phyloP scores from a whole-genome alignment of 2,888 invertebrate species.

The Coelinius sp. region DNA sequence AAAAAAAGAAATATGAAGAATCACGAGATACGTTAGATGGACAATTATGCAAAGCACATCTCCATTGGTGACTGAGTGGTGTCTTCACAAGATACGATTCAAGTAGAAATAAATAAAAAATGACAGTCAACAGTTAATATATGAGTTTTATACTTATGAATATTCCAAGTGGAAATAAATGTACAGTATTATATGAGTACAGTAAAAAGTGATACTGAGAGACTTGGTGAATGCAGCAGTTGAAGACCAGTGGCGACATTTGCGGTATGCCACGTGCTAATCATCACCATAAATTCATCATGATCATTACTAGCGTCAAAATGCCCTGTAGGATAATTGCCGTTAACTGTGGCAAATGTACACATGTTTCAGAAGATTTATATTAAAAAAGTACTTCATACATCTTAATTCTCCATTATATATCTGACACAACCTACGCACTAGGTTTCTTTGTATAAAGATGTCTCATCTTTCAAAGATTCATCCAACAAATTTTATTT shows the following conservation, averaged over 20 bases:
- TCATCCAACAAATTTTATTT: not conserved
- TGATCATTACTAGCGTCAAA: conserved; percentile 51
- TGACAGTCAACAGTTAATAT: conserved; percentile 1
- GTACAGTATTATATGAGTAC: conserved; percentile 23
- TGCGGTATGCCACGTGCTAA: conserved; percentile 58
- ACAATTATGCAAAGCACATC: conserved; percentile 16
- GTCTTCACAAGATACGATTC: not conserved
- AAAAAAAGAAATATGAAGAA: not conserved
- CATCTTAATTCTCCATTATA: not conserved
- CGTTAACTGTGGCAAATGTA: conserved; percentile 42
- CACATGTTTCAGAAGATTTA: not conserved
- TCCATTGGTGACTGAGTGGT: conserved; percentile 16
- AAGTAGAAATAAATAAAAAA: not conserved
- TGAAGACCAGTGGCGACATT: conserved; percentile 61
- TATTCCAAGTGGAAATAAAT: conserved; percentile 27
- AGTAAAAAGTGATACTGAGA: conserved; percentile 17
- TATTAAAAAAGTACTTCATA: conserved; percentile 27
- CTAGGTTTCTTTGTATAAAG: not conserved
- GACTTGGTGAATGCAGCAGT: conserved; percentile 21
- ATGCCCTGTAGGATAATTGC: conserved; percentile 54
- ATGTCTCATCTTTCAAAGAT: conserved; percentile 28
- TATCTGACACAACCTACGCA: not conserved
- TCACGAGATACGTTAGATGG: not conserved
- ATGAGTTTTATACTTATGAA: conserved; percentile 14
- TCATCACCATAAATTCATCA: conserved; percentile 63